Conservation (phyloP, 2,797 vertebrate species). For the Halcyon smyrnensis region DNA sequence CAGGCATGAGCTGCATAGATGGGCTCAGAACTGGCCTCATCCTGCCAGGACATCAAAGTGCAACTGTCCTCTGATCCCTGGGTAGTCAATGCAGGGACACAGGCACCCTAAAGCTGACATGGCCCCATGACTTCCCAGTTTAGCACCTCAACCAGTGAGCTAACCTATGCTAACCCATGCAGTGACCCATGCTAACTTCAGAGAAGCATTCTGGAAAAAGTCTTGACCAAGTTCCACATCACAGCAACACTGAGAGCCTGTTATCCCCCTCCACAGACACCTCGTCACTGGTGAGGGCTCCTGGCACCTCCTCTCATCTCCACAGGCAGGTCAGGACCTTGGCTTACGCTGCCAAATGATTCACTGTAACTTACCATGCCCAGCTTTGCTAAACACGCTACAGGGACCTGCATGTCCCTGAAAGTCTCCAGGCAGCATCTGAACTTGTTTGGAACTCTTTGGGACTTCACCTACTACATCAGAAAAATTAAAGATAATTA, state of each 20-base stretch:
- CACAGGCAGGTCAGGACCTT: rapidly evolving
- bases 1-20: no score
- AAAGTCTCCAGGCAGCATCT: background rate
- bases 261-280: background rate
- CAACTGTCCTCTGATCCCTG: background rate
- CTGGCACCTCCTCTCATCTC: background rate
- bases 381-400: rapidly evolving
- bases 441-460: background rate
- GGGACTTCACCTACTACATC: background rate
- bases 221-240: background rate
- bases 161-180: no score
- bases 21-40: background rate
- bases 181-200: background rate
- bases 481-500: background rate
- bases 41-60: background rate
- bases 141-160: rapidly evolving
- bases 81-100: background rate
- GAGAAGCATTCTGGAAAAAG: background rate
- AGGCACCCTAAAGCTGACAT: rapidly evolving
- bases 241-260: background rate
- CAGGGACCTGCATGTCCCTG: background rate
- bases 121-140: background rate
- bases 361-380: background rate
- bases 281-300: background rate
- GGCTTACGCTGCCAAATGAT: background rate